Evolutionary conservation across 1,140 invertebrate species (phyloP), one percentile per base, ranked within the genome.

Genomic region (Teleopsis dalmanni): DNA sequence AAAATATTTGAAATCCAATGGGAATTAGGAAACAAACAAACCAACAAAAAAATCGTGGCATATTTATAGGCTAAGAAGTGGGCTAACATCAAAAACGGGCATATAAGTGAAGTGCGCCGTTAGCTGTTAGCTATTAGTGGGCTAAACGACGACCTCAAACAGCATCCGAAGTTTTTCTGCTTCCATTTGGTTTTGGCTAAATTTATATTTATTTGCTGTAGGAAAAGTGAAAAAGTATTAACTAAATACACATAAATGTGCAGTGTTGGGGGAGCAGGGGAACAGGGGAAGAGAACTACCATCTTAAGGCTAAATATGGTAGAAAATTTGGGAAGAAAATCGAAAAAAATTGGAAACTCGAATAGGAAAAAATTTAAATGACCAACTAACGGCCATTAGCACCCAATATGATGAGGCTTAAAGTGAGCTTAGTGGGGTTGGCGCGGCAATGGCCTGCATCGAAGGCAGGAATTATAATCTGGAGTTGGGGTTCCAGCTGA

Each of bases 301-400:
- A 37, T 37, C 7, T n/a, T n/a, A n/a, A n/a, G n/a, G n/a, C n/a
- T n/a, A n/a, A n/a, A n/a, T n/a, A n/a, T n/a, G n/a, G n/a, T n/a
- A n/a, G n/a, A n/a, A n/a, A n/a, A n/a, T n/a, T n/a, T n/a, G n/a
- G n/a, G n/a, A n/a, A n/a, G n/a, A n/a, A n/a, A n/a, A n/a, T n/a
- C n/a, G n/a, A n/a, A n/a, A n/a, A n/a, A n/a, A n/a, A n/a, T n/a
- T n/a, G n/a, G n/a, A n/a, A n/a, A n/a, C n/a, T n/a, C n/a, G n/a
- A n/a, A n/a, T n/a, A 7, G 10, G 33, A 16, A 46, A 27, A 13
- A 34, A 47, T 47, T 47, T 40, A 47, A 47, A 47, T 47, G 46
- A 40, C 46, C 46, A 40, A 47, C 46, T 47, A 47, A 47, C 36
- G 35, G 36, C 46, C 46, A 47, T 47, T 47, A 47, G 36, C 46